A percentile compares a stretch with the other conserved stretches of the same genome.
phyloP scores from a whole-genome alignment of 2,797 vertebrate species.

The Lemur catta region DNA sequence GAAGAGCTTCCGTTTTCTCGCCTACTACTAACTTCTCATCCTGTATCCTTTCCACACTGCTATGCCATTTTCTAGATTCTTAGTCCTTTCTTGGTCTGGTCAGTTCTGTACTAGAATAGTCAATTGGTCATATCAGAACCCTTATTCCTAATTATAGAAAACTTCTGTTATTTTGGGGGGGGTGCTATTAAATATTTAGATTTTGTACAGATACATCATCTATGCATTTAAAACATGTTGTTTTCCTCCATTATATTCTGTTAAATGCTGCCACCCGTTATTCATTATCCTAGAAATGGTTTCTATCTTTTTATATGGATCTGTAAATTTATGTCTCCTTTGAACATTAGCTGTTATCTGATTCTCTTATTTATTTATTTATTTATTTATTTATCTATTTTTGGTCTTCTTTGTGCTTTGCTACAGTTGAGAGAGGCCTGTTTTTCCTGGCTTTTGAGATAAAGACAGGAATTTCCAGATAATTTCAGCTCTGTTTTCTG shows the following conservation, averaged over 20 bases:
- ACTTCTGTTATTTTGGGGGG: background rate
- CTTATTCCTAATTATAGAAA: background rate
- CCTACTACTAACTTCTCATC: background rate
- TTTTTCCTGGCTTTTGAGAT: background rate
- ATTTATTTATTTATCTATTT: too few species aligned
- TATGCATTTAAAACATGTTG: background rate
- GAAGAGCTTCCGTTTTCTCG: background rate
- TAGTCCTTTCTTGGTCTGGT: background rate
- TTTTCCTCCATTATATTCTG: background rate
- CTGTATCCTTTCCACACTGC: background rate
- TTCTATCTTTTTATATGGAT: background rate
- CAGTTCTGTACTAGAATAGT: background rate
- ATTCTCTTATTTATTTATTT: background rate
- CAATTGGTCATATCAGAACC: background rate
- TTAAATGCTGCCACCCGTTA: background rate
- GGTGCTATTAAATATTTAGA: background rate
- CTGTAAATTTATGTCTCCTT: background rate
- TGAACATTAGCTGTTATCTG: background rate
- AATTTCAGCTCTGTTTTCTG: background rate
- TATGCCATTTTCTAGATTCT: background rate
- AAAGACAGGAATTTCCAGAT: slow-evolving; percentile 6
- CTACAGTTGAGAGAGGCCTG: background rate
- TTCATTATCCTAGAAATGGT: background rate
- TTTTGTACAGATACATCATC: background rate
- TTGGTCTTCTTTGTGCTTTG: slow-evolving; percentile 12